These are phyloP conservation scores for Sitobion miscanthi DNA, from an alignment of 1,140 invertebrate genomes.

Conservation along the genomic window DNA sequence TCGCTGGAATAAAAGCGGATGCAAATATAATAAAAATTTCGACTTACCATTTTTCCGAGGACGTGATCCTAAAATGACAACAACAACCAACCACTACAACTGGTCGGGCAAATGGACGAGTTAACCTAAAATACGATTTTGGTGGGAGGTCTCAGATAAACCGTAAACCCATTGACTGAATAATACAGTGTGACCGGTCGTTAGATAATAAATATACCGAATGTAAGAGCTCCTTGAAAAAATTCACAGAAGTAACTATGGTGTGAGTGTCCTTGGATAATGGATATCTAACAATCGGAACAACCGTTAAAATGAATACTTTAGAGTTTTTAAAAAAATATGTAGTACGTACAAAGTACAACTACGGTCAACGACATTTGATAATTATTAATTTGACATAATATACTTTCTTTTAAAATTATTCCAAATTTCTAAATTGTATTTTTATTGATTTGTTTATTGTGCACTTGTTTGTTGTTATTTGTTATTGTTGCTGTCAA, in stretches of 20 bases:
- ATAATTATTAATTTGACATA: background rate
- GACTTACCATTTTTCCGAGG: constrained; percentile 49
- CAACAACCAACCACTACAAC: background rate
- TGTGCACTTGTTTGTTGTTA: background rate
- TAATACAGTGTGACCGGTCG: background rate
- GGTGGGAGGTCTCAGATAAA: background rate
- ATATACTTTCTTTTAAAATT: background rate
- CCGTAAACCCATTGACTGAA: background rate
- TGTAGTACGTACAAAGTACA: no score
- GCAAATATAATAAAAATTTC: background rate
- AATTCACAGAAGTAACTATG: background rate
- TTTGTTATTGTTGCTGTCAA: background rate
- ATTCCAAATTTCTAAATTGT: background rate
- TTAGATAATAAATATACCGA: background rate
- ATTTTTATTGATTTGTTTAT: background rate
- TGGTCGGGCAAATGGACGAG: background rate
- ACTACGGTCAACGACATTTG: background rate
- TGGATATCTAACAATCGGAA: background rate
- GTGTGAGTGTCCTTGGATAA: background rate
- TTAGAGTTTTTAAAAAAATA: no score
- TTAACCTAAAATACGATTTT: background rate
- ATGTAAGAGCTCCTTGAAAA: background rate
- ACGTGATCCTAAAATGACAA: background rate
- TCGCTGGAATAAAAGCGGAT: constrained; percentile 21
- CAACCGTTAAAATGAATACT: constrained; percentile 27